Conservation (phyloP, 2,888 invertebrate species). For the Clusia tigrina region DNA sequence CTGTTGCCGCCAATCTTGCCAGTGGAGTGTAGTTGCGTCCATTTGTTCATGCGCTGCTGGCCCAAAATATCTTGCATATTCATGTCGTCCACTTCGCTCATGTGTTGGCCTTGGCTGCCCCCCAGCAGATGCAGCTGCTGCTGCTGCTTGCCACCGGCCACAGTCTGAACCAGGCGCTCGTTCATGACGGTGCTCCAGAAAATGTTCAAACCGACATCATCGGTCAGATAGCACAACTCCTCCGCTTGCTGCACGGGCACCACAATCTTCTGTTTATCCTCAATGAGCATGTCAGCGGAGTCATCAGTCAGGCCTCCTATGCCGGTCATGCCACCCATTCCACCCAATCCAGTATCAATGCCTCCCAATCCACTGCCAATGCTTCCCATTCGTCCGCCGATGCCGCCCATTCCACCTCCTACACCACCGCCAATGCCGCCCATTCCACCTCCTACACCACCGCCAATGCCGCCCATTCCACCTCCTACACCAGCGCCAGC, state of each 20-base stretch:
- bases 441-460: background rate
- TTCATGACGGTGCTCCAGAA: conserved; percentile 45
- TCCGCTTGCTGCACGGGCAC: conserved; percentile 23
- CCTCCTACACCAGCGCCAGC: background rate
- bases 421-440: background rate
- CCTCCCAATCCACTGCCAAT: background rate
- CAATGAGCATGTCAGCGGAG: background rate
- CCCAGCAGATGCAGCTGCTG: background rate
- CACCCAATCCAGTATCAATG: too few species aligned
- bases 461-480: background rate
- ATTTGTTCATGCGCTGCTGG: background rate
- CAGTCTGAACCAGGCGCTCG: conserved; percentile 32
- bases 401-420: background rate
- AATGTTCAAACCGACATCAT: conserved; percentile 42
- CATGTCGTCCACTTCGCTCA: conserved; percentile 39
- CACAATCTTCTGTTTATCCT: conserved; percentile 22
- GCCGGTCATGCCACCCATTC: background rate
- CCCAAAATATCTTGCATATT: conserved; percentile 11
- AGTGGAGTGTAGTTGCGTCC: too few species aligned
- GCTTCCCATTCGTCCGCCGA: background rate
- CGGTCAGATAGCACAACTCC: conserved; percentile 28
- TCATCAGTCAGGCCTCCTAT: background rate
- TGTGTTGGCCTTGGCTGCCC: background rate
- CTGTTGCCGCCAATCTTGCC: background rate
- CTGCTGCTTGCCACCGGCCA: conserved; percentile 16